Percentiles rank a stretch among this genome's conserved stretches.
These are phyloP conservation scores for Lamellibrachia satsuma DNA, from an alignment of 2,888 invertebrate genomes.

Conservation along the genomic window DNA sequence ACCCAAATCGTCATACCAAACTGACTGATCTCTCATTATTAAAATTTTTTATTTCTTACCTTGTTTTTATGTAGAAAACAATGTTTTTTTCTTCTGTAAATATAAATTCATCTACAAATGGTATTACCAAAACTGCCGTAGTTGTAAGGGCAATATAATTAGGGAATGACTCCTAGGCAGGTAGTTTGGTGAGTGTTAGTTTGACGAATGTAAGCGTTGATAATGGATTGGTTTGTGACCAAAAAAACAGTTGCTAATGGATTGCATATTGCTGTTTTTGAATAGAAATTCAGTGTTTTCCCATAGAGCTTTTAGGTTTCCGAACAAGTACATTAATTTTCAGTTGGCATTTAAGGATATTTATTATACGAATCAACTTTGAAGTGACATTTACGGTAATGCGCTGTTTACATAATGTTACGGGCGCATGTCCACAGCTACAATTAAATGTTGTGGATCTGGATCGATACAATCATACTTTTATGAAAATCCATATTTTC, in stretches of 20 bases:
- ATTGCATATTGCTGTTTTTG: neutral
- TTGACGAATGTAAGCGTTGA: neutral
- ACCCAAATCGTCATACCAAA: neutral
- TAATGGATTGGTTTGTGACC: neutral
- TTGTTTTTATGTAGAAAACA: neutral
- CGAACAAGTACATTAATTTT: neutral
- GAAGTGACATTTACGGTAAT: neutral
- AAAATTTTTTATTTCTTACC: neutral
- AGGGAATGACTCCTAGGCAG: neutral
- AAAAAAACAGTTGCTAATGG: neutral
- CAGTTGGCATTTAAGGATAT: slow-evolving; percentile 10
- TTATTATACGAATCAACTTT: neutral
- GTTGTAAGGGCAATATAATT: neutral
- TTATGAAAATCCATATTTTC: neutral
- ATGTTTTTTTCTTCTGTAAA: neutral
- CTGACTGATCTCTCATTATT: neutral
- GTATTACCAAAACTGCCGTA: neutral
- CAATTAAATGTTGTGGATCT: neutral
- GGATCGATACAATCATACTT: neutral
- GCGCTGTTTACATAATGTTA: neutral
- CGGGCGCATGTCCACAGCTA: neutral
- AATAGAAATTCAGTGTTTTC: neutral
- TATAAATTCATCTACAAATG: neutral
- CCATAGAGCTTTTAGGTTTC: neutral
- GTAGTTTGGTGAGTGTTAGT: neutral